These are phyloP conservation scores for Bubo blakistoni DNA, from an alignment of 2,113 vertebrate species.

Conservation along the genomic window DNA sequence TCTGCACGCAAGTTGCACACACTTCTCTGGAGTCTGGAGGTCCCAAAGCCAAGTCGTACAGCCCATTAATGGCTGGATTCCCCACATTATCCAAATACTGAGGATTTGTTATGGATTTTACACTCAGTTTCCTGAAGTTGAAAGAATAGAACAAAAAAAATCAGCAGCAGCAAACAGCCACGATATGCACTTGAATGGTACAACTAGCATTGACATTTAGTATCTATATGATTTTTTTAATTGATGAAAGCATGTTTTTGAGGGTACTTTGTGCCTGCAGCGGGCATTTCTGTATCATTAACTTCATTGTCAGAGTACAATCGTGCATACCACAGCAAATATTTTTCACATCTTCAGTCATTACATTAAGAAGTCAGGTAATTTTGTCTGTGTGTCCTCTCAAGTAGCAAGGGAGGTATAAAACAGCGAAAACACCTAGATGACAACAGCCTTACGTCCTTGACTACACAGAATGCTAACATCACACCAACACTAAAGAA, in stretches of 20 bases:
- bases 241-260: not conserved
- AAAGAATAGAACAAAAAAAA: not conserved
- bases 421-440: not conserved
- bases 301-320: not conserved
- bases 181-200: fast-evolving
- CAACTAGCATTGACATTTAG: fast-evolving
- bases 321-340: not conserved
- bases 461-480: not conserved
- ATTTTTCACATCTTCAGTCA: not conserved
- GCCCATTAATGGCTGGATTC: constrained; percentile 82
- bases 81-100: constrained; percentile 86
- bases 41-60: constrained; percentile 91
- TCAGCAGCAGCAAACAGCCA: not conserved
- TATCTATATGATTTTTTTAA: not conserved
- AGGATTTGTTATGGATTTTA: constrained; percentile 86
- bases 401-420: fast-evolving
- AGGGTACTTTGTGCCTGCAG: fast-evolving
- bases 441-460: fast-evolving
- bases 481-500: not conserved
- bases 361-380: not conserved
- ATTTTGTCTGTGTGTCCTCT: not conserved
- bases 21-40: constrained; percentile 88
- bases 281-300: fast-evolving
- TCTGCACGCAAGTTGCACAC: constrained; percentile 91
- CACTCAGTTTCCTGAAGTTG: constrained; percentile 85